phyloP scores from a whole-genome alignment of 1,140 invertebrate genomes.

The Palaemon carinicauda region DNA sequence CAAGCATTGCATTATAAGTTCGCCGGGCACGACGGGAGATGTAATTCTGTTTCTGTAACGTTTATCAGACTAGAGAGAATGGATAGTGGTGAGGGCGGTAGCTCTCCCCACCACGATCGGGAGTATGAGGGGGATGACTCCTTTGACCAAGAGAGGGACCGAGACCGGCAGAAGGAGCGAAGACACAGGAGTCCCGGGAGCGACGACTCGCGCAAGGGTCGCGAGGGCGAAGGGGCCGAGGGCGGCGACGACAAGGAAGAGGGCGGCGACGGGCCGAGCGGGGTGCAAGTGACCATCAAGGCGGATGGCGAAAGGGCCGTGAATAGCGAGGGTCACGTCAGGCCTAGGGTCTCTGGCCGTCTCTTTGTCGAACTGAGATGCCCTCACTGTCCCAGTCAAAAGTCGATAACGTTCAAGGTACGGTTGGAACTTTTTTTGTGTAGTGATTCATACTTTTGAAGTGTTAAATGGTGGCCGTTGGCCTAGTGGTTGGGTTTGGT shows the following conservation, averaged over 20 bases:
- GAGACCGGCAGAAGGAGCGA: neutral
- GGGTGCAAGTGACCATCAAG: slow-evolving; percentile 37
- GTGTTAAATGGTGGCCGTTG: too few relatives aligned
- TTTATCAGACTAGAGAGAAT: slow-evolving; percentile 33
- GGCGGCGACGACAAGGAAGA: neutral
- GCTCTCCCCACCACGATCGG: slow-evolving; percentile 6
- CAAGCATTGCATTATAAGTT: too few relatives aligned
- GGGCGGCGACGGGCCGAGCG: slow-evolving; percentile 14
- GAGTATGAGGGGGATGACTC: slow-evolving; percentile 8
- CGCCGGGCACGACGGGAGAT: too few relatives aligned
- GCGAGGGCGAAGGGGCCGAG: neutral
- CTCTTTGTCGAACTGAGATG: slow-evolving; percentile 42
- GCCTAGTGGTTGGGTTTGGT: too few relatives aligned
- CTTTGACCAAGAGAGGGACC: too few relatives aligned
- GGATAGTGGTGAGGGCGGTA: slow-evolving; percentile 6
- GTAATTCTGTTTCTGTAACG: neutral
- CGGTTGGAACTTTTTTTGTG: too few relatives aligned
- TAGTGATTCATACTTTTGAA: too few relatives aligned
- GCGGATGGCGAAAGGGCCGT: slow-evolving; percentile 42
- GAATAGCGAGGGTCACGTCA: slow-evolving; percentile 45
- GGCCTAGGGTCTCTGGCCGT: slow-evolving; percentile 24
- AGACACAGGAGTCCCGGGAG: neutral
- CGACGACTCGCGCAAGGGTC: neutral
- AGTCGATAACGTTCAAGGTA: slow-evolving; percentile 49
- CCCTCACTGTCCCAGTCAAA: slow-evolving; percentile 41